Percentiles rank a stretch among this genome's conserved stretches.
Conservation (phyloP, 2,113 vertebrate species). For the Oryzias javanicus region DNA sequence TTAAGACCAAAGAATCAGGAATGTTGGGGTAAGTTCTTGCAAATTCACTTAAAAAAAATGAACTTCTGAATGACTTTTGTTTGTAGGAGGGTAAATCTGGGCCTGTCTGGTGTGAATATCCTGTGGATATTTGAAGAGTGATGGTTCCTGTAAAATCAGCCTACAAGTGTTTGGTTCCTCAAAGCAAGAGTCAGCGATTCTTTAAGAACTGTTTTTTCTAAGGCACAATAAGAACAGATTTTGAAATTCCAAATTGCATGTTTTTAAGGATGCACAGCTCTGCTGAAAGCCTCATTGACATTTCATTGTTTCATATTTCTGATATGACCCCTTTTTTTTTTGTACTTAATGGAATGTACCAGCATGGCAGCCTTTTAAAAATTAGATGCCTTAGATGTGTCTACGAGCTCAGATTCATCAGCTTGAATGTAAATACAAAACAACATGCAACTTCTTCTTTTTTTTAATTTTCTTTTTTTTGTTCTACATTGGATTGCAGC, state of each 20-base stretch:
- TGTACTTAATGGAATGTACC: conserved; percentile 49
- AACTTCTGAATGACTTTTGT: conserved; percentile 2
- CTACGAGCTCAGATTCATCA: conserved; percentile 37
- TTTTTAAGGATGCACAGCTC: conserved; percentile 26
- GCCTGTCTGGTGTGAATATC: conserved; percentile 92
- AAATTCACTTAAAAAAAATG: neutral
- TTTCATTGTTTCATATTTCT: conserved; percentile 28
- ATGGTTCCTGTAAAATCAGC: conserved; percentile 22
- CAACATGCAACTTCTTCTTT: neutral
- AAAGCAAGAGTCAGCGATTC: no score
- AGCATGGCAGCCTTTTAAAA: conserved; percentile 55
- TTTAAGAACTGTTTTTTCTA: conserved; percentile 9
- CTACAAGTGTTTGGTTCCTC: neutral
- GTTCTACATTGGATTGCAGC: neutral
- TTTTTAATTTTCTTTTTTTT: no score
- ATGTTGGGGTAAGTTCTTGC: conserved; percentile 90
- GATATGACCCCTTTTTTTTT: conserved; percentile 23
- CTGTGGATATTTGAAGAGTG: conserved; percentile 90
- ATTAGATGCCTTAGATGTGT: conserved; percentile 52
- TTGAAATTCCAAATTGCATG: conserved; percentile 13
- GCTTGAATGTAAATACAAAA: conserved; percentile 53
- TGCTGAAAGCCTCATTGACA: conserved; percentile 11
- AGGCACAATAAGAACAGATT: neutral
- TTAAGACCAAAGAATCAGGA: conserved; percentile 94
- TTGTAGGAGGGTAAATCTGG: conserved; percentile 89